These are phyloP conservation scores for Volucella inanis DNA, from an alignment of 2,888 invertebrate genomes.

Conservation along the genomic window DNA sequence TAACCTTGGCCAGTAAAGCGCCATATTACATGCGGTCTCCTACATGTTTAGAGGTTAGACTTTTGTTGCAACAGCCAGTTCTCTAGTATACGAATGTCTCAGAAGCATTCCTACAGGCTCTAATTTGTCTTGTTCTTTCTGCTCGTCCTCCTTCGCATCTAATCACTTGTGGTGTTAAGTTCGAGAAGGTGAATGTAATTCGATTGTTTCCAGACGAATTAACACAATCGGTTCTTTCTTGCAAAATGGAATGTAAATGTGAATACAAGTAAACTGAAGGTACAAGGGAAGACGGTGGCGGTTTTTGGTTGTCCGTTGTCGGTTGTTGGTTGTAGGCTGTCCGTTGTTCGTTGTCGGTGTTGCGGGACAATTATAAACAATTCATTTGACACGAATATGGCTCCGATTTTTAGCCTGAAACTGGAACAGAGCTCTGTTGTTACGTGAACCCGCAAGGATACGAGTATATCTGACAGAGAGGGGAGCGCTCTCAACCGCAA, in stretches of 20 bases:
- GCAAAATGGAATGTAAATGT: conserved; percentile 72
- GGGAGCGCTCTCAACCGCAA: conserved; percentile 66
- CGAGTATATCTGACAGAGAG: conserved; percentile 50
- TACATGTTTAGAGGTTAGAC: background rate
- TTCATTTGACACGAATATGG: conserved; percentile 74
- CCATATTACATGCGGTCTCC: conserved; percentile 34
- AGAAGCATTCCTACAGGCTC: too few relatives aligned
- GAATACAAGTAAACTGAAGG: conserved; percentile 51
- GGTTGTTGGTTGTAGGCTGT: too few relatives aligned
- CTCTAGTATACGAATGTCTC: too few relatives aligned
- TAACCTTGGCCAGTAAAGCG: conserved; percentile 56
- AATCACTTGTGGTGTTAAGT: conserved; percentile 73
- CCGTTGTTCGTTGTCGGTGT: conserved; percentile 20
- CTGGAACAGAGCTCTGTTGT: conserved; percentile 35
- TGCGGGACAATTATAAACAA: conserved; percentile 74
- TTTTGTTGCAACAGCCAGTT: background rate
- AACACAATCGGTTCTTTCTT: conserved; percentile 71
- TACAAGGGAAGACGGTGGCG: conserved; percentile 25
- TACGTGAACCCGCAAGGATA: conserved; percentile 63
- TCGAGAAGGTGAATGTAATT: conserved; percentile 69
- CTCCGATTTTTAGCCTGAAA: conserved; percentile 30
- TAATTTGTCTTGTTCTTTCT: too few relatives aligned
- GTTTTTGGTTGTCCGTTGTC: background rate
- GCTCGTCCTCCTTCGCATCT: conserved; percentile 56
- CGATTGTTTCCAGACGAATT: conserved; percentile 73